Base-by-base conservation (phyloP, 2,797 vertebrate species). In the Acanthiza pusilla region DNA sequence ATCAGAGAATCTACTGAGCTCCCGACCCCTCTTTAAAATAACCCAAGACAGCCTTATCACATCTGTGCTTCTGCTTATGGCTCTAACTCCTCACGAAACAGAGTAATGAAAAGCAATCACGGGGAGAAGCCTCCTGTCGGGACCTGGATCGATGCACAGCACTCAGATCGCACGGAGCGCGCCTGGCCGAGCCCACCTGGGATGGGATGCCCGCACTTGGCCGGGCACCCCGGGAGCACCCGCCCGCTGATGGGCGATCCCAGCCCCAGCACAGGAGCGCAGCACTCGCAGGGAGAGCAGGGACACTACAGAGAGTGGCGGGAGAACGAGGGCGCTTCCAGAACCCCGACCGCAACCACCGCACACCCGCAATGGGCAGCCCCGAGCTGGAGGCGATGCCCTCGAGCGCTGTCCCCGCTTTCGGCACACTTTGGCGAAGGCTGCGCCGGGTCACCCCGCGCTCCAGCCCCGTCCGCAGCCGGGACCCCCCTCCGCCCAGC, bases 251-350 rank as follows among this genome's bases (percentile, higher is more conserved):
- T 2, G 30, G 67, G 79, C 86, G 47, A 16, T 4, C 5, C 45
- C 36, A n/a, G 75, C 65, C 43, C 42, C 63, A 1, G 45, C 55
- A 2, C 57, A 3, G 1, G 17, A 19, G 43, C 2, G 1, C 32
- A 9, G 82, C 5, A 2, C 47, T 22, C 14, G 6, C n/a, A 15
- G 16, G 2, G 20, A 15, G 20, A 25, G 58, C 4, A 40, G 40
- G 58, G 17, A 30, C 76, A 10, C 5, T 9, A 10, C 27, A 4
- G 34, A 32, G 16, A 0, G 54, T 2, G 13, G 4, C 8, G 60
- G 70, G 27, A 36, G n/a, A 5, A 55, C 45, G 22, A 30, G 11
- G 22, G 72, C 55, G 34, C 79, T 48, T 25, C 29, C 19, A 75
- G 54, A 76, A 61, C 21, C 55, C 38, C 72, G 61, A 36, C 50